Evolutionary conservation across 2,113 vertebrate species (phyloP).

Genomic region (Myotis lucifugus): DNA sequence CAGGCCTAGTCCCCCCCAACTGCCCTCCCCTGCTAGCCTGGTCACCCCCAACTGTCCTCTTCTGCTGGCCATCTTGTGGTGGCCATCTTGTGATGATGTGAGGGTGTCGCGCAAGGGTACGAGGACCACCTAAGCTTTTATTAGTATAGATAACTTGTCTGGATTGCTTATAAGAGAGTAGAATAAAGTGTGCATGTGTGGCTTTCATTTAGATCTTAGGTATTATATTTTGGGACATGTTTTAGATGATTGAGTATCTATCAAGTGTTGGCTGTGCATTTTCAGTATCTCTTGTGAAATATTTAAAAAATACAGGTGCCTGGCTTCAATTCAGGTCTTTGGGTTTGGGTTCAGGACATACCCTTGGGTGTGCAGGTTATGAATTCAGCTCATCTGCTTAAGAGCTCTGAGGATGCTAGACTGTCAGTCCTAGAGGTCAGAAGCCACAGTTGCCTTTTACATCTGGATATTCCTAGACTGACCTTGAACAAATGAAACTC

Average conservation of each 20-base stretch:
- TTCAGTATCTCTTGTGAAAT: background rate
- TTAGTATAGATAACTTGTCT: background rate
- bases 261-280: background rate
- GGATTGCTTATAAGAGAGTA: background rate
- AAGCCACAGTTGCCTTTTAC: background rate
- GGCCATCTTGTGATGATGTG: no score
- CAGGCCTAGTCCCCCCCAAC: no score
- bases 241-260: background rate
- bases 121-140: no score
- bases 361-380: background rate
- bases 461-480: background rate
- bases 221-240: background rate
- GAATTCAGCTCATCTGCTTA: background rate
- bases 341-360: background rate
- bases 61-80: no score
- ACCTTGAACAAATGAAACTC: background rate
- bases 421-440: background rate
- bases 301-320: background rate
- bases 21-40: no score
- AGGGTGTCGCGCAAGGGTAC: no score
- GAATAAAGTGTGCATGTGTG: background rate
- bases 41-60: no score
- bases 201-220: slow-evolving; percentile 25
- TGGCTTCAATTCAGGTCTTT: background rate
- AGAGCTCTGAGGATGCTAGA: background rate